phyloP scores from a whole-genome alignment of 92 coral and sea anemone genomes.

The Siderastrea siderea region DNA sequence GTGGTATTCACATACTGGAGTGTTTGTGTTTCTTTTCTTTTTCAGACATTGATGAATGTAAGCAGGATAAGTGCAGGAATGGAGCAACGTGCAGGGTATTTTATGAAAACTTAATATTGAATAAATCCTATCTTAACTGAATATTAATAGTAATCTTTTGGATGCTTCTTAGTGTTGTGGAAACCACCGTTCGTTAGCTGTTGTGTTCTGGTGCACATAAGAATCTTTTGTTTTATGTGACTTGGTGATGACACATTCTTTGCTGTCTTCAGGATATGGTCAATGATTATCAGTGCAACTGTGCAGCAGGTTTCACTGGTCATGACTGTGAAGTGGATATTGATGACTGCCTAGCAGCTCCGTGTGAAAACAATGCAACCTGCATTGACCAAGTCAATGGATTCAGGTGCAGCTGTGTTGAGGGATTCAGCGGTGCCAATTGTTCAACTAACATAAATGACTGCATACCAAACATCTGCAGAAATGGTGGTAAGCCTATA shows the following conservation, averaged over 20 bases:
- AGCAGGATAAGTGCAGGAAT: conserved; percentile 69
- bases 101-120: neutral
- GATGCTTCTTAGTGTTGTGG: too few species aligned
- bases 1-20: neutral
- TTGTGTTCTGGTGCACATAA: neutral
- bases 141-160: too few species aligned
- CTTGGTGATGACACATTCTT: neutral
- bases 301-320: conserved; percentile 83
- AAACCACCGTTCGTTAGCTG: too few species aligned
- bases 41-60: conserved; percentile 82
- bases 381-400: conserved; percentile 78
- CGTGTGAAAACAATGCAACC: conserved; percentile 83
- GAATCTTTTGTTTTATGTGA: neutral
- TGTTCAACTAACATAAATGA: conserved; percentile 78
- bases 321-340: conserved; percentile 77
- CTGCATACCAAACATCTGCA: conserved; percentile 68
- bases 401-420: conserved; percentile 77
- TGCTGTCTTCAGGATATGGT: conserved; percentile 59
- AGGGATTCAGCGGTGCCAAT: conserved; percentile 69
- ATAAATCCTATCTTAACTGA: too few species aligned
- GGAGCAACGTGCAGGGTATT: conserved; percentile 80
- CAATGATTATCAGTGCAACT: conserved; percentile 74
- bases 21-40: neutral
- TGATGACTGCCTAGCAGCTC: conserved; percentile 76
- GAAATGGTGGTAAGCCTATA: conserved; percentile 68